Evolutionary conservation across 2,797 vertebrate genomes (phyloP), one percentile per base, ranked within the genome.

Genomic region (Hyperoplus immaculatus): DNA sequence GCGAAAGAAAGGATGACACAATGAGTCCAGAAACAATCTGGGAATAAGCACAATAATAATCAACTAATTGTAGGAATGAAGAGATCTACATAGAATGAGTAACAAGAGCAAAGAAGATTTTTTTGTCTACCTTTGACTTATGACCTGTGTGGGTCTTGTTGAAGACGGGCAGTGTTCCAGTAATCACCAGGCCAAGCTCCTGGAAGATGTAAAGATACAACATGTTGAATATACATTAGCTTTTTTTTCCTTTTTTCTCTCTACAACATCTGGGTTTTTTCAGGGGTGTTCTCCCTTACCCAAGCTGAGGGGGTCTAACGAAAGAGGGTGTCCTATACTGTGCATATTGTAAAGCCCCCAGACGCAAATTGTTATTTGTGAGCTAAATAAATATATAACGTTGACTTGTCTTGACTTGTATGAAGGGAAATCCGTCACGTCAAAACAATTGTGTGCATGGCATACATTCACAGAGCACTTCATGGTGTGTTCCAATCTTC

Each of bases 131-230:
- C 92, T 94, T 93, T 49, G 88, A 83, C 29, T 29, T 29, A 29
- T 29, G 29, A 65, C 95, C 94, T 2, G 73, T 91, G 65, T 61
- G 60, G 4, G 98, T 99, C 88, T 96, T 95, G 88, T 99, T 99
- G 94, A 99, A 99, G 88, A 99, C 98, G 4, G 98, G 98, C 76
- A 99, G 92, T 3, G 98, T 99, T 91, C 98, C 98, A 71, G 98
- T 99, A 93, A 99, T 99, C 87, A 99, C 98, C 89, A 99, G 96
- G 72, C 98, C 98, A 66, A 99, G 94, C 70, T 98, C 96, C 98
- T 99, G 90, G 14, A 77, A 72, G 6, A 75, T 36, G 13, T 13
- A 86, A 74, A 84, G 53, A 85, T 0, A 83, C 21, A 54, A 58
- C 29, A 87, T 39, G 16, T 64, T 21, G 10, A 77, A n/a, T 1